Conservation (phyloP, 1,140 invertebrate species). For the Holotrichia oblita region DNA sequence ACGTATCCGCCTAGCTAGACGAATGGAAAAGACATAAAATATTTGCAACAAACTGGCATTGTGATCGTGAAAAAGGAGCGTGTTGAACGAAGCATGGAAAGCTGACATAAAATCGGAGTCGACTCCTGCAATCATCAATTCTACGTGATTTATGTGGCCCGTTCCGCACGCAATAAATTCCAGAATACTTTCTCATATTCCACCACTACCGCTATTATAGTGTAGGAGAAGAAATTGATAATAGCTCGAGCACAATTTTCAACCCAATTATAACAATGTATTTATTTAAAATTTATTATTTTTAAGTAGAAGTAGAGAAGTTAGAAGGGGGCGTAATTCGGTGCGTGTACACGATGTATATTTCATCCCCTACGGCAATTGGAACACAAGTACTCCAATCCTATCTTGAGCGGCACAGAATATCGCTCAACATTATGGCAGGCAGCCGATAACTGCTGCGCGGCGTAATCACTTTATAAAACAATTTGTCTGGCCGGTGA, state of each 20-base stretch:
- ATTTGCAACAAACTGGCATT: slow-evolving; percentile 40
- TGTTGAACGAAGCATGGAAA: slow-evolving; percentile 41
- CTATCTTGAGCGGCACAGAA: slow-evolving; percentile 53
- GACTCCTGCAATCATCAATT: slow-evolving; percentile 45
- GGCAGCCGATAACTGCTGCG: slow-evolving; percentile 58
- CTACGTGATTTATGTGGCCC: slow-evolving; percentile 44
- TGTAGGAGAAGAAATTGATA: slow-evolving; percentile 35
- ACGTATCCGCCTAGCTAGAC: background rate
- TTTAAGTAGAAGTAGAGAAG: background rate
- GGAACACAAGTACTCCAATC: slow-evolving; percentile 36
- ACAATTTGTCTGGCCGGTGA: slow-evolving; percentile 61
- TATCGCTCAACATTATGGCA: slow-evolving; percentile 58
- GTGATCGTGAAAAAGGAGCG: slow-evolving; percentile 32
- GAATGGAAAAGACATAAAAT: slow-evolving; percentile 38
- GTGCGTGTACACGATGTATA: slow-evolving; percentile 25
- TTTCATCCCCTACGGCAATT: slow-evolving; percentile 30
- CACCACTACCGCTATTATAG: too few species aligned
- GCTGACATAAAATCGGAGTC: slow-evolving; percentile 45
- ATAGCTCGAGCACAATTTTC: too few species aligned
- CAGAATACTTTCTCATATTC: slow-evolving; percentile 45
- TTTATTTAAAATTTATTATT: too few species aligned
- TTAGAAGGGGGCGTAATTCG: background rate
- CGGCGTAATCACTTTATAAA: slow-evolving; percentile 62
- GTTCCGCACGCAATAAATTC: slow-evolving; percentile 43
- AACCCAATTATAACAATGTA: too few species aligned